phyloP scores from a whole-genome alignment of 2,888 invertebrate species.

The Loripinus fragilis region DNA sequence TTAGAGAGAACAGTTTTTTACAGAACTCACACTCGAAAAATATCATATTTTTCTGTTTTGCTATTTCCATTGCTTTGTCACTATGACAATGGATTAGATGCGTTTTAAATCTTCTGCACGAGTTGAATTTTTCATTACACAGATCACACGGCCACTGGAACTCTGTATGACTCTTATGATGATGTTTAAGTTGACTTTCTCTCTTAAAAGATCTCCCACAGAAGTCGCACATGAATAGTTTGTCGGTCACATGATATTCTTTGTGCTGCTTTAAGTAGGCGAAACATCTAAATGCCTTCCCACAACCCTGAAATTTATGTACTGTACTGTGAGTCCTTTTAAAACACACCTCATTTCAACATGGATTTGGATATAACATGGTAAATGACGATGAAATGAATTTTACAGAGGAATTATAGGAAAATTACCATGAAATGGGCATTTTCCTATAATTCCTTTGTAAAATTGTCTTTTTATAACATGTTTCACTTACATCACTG shows the following conservation, averaged over 20 bases:
- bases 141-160: slow-evolving; percentile 44
- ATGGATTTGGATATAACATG: too few species aligned
- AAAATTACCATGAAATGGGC: too few species aligned
- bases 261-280: slow-evolving; percentile 41
- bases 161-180: slow-evolving; percentile 44
- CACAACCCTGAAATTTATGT: slow-evolving; percentile 52
- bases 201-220: slow-evolving; percentile 51
- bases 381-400: too few species aligned
- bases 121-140: slow-evolving; percentile 43
- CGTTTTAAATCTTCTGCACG: slow-evolving; percentile 39
- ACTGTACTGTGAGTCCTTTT: too few species aligned
- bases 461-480: too few species aligned
- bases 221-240: slow-evolving; percentile 44
- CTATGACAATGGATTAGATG: slow-evolving; percentile 39
- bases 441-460: too few species aligned
- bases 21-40: slow-evolving; percentile 42
- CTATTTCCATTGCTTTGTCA: slow-evolving; percentile 39
- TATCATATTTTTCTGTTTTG: slow-evolving; percentile 39
- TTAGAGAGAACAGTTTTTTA: slow-evolving; percentile 44
- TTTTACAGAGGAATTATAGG: too few species aligned
- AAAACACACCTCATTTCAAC: too few species aligned
- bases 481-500: too few species aligned
- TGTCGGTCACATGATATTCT: slow-evolving; percentile 28
- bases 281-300: slow-evolving; percentile 38
- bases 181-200: slow-evolving; percentile 35